phyloP scores from a whole-genome alignment of 30 jellyfish, hydroid and myxozoan species.

The Catostylus mosaicus region DNA sequence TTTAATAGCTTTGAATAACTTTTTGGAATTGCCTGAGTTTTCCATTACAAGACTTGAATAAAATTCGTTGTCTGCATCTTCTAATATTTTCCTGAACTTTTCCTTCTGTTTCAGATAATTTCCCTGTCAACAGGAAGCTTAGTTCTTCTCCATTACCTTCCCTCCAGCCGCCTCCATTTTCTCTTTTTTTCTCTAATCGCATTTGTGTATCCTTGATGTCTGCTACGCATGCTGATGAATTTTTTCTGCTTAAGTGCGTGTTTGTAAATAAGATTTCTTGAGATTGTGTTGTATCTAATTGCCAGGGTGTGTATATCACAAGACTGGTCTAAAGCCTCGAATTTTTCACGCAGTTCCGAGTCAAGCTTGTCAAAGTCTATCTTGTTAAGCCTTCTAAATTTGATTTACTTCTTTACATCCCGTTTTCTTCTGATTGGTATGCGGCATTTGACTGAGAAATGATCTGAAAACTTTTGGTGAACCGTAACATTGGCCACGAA shows the following conservation, averaged over 20 bases:
- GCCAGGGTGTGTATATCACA: conserved; percentile 63
- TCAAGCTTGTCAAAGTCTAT: conserved; percentile 57
- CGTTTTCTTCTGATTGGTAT: conserved; percentile 59
- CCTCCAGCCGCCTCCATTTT: conserved; percentile 54
- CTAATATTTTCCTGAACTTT: conserved; percentile 48
- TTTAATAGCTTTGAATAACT: conserved; percentile 33
- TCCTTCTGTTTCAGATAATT: conserved; percentile 61
- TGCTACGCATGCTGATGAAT: conserved; percentile 43
- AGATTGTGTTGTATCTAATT: conserved; percentile 50
- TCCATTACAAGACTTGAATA: conserved; percentile 59
- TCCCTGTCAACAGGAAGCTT: conserved; percentile 61
- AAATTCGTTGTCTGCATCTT: conserved; percentile 35
- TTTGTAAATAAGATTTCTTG: conserved; percentile 62
- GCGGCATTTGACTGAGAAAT: conserved; percentile 38
- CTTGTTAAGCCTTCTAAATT: conserved; percentile 58
- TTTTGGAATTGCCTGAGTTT: conserved; percentile 55
- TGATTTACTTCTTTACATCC: conserved; percentile 41
- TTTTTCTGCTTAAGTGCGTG: conserved; percentile 68
- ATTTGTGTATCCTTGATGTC: conserved; percentile 63
- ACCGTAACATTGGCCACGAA: conserved; percentile 50
- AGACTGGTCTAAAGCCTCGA: conserved; percentile 65
- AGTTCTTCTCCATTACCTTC: conserved; percentile 72
- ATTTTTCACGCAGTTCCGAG: conserved; percentile 55
- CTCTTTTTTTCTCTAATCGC: conserved; percentile 53
- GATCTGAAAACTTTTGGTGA: conserved; percentile 49